Evolutionary conservation across 2,113 vertebrate genomes (phyloP).

Genomic region (Trochalopteron elliotii): DNA sequence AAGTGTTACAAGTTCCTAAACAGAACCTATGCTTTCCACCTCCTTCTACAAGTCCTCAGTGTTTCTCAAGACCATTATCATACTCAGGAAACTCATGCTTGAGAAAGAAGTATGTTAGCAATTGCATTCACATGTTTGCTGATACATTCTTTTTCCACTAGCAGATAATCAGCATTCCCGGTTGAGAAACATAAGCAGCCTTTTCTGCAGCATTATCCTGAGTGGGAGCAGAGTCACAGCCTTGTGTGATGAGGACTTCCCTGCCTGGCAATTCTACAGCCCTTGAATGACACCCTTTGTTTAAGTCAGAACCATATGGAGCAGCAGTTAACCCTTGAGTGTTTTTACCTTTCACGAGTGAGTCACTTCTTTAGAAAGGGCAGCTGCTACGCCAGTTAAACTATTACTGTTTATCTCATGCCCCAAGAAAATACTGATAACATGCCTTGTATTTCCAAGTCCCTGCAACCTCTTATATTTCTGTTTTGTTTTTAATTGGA

Average conservation of each 20-base stretch:
- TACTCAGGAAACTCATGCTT: not conserved
- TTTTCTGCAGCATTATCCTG: not conserved
- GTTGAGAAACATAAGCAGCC: not conserved
- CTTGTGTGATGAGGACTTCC: accelerated
- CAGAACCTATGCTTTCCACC: not conserved
- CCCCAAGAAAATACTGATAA: conserved; percentile 21
- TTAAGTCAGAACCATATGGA: not conserved
- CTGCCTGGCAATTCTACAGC: not conserved
- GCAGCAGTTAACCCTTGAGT: not conserved
- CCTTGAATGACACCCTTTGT: conserved; percentile 38
- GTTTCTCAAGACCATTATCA: not conserved
- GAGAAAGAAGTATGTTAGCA: not conserved
- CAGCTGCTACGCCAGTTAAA: not conserved
- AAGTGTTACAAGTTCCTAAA: not conserved
- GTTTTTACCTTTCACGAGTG: conserved; percentile 7
- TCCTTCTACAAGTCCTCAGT: not conserved
- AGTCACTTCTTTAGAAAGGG: conserved; percentile 36
- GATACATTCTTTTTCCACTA: not conserved
- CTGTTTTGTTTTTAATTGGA: not conserved
- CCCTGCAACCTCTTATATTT: not conserved
- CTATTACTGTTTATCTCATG: not conserved
- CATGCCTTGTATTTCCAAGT: not conserved
- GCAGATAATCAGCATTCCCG: not conserved
- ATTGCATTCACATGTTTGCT: not conserved
- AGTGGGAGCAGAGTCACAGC: not conserved